Percentiles rank a stretch among this genome's conserved stretches.
phyloP scores from a whole-genome alignment of 1,140 invertebrate species.

The Euglossa dilemma region DNA sequence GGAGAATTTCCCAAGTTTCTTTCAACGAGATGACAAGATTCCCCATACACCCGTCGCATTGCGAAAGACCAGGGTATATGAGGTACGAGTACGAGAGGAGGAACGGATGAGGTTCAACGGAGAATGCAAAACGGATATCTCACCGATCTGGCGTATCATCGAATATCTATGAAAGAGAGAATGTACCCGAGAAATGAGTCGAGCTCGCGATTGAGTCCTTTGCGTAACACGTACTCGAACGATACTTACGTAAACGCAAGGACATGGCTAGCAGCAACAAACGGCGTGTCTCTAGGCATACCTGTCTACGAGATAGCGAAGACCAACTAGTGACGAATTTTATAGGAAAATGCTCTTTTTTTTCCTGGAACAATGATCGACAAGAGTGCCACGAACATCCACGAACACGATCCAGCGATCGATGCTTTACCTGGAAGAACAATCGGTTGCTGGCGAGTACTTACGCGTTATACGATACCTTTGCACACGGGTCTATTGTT shows the following conservation, averaged over 20 bases:
- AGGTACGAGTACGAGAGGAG: too few species aligned
- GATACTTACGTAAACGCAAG: conserved; percentile 69
- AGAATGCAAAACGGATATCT: too few species aligned
- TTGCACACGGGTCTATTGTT: too few species aligned
- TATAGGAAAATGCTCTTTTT: too few species aligned
- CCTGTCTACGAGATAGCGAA: neutral
- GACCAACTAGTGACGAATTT: neutral
- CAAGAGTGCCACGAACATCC: too few species aligned
- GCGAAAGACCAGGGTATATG: neutral
- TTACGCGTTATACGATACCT: too few species aligned
- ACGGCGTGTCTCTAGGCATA: conserved; percentile 26
- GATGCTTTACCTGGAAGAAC: too few species aligned
- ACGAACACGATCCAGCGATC: too few species aligned
- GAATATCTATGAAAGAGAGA: neutral
- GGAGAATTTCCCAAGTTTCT: neutral
- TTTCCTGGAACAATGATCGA: neutral
- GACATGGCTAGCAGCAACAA: conserved; percentile 42
- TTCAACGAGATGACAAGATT: neutral
- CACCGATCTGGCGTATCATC: neutral
- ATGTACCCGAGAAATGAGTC: conserved; percentile 12
- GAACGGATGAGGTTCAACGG: neutral
- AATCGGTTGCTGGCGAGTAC: too few species aligned
- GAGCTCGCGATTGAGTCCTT: conserved; percentile 33
- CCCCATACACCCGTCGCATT: too few species aligned
- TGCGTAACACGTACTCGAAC: conserved; percentile 46